Conservation (phyloP, 2,888 invertebrate species). For the Phrixothrix hirtus region DNA sequence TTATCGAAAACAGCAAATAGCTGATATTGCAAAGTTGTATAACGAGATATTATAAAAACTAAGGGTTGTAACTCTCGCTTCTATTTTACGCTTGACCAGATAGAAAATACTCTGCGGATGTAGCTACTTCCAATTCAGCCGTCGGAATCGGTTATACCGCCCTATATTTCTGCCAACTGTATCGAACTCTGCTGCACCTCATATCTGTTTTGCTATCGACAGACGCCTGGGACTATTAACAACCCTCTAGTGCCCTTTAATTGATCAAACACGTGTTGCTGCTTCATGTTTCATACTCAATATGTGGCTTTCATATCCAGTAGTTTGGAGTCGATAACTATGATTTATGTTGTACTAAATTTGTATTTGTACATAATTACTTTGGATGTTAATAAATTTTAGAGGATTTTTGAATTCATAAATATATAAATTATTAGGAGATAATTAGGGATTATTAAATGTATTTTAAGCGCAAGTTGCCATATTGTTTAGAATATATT, state of each 20-base stretch:
- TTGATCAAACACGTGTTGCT: conserved; percentile 20
- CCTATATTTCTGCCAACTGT: conserved; percentile 13
- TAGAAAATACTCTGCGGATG: conserved; percentile 27
- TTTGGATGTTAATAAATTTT: no score
- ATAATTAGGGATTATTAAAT: no score
- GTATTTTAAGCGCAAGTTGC: background rate
- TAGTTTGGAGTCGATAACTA: no score
- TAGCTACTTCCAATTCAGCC: conserved; percentile 23
- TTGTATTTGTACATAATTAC: no score
- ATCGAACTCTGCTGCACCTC: conserved; percentile 13
- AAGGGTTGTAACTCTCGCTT: conserved; percentile 15
- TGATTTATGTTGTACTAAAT: no score
- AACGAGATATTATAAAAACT: conserved; percentile 8
- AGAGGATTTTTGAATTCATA: no score
- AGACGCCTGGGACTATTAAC: conserved; percentile 27
- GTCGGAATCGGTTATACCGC: conserved; percentile 14
- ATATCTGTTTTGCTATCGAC: conserved; percentile 24
- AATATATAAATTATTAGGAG: no score
- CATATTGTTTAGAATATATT: no score
- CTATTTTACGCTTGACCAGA: conserved; percentile 27
- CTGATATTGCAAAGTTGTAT: conserved; percentile 3
- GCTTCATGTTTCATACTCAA: conserved; percentile 11
- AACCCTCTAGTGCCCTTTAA: conserved; percentile 21
- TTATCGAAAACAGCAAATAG: background rate
- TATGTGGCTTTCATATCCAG: conserved; percentile 2